Percentiles rank a stretch among this genome's conserved stretches.
Evolutionary conservation across 2,113 vertebrate genomes (phyloP).

Genomic region (Callorhinus ursinus): DNA sequence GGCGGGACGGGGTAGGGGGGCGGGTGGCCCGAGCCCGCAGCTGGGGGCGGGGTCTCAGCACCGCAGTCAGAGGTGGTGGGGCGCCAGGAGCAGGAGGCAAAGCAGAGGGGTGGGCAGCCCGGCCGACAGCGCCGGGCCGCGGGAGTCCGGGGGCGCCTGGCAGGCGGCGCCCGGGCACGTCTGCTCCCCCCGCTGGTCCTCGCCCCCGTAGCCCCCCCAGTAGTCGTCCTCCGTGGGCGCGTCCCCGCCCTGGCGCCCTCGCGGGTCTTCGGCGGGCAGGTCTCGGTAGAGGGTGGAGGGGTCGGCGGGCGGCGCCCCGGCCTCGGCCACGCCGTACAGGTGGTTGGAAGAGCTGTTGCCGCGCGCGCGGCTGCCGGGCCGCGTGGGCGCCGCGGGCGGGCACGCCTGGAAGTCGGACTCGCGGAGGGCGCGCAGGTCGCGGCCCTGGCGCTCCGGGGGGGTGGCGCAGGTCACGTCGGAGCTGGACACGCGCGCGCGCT

Average conservation of each 20-base stretch:
- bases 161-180: constrained; percentile 80
- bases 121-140: constrained; percentile 68
- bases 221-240: constrained; percentile 90
- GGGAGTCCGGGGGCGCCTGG: constrained; percentile 75
- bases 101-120: constrained; percentile 72
- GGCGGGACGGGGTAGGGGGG: background rate
- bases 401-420: constrained; percentile 92
- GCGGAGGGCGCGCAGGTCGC: constrained; percentile 92
- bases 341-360: constrained; percentile 83
- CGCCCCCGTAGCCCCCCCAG: constrained; percentile 90
- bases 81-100: constrained; percentile 77
- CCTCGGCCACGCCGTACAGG: constrained; percentile 82
- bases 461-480: constrained; percentile 92
- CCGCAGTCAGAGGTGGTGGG: constrained; percentile 80
- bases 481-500: constrained; percentile 92
- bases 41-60: background rate
- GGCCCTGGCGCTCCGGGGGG: constrained; percentile 90
- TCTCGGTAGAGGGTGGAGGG: constrained; percentile 90
- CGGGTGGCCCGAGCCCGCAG: background rate
- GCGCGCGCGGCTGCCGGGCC: constrained; percentile 79
- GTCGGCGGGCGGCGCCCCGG: constrained; percentile 87
- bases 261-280: constrained; percentile 86
- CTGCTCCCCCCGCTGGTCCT: constrained; percentile 86
- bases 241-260: constrained; percentile 87
- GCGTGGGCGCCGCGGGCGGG: constrained; percentile 89